Conservation (phyloP, 2,797 vertebrate genomes). For the Pagetopsis macropterus region DNA sequence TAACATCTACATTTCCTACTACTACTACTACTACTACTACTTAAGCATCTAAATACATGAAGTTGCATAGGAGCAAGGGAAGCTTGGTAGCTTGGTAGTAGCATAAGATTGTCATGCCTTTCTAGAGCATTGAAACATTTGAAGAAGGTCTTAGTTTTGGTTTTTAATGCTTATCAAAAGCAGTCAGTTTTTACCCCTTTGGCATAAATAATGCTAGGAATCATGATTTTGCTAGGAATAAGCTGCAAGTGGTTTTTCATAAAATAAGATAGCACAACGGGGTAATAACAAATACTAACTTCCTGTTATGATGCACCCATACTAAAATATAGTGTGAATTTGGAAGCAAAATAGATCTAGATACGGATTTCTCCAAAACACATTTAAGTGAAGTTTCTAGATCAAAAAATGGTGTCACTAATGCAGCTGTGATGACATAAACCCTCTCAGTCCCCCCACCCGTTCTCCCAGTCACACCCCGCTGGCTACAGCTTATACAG, state of each 20-base stretch:
- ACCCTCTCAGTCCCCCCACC: slow-evolving; percentile 9
- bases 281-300: not conserved
- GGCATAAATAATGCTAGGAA: too few relatives aligned
- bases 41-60: not conserved
- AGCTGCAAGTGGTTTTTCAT: slow-evolving; percentile 13
- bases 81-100: not conserved
- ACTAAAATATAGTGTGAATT: slow-evolving; percentile 7
- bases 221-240: not conserved
- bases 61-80: not conserved
- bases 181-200: too few relatives aligned
- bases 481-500: slow-evolving; percentile 29
- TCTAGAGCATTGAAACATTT: not conserved
- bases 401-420: slow-evolving; percentile 23
- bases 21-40: too few relatives aligned
- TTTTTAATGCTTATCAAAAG: too few relatives aligned
- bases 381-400: slow-evolving; percentile 17
- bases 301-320: not conserved
- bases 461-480: slow-evolving; percentile 48
- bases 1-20: not conserved
- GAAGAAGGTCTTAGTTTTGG: too few relatives aligned
- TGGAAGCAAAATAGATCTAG: slow-evolving; percentile 17
- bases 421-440: slow-evolving; percentile 56
- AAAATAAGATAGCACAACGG: slow-evolving; percentile 4
- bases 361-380: slow-evolving; percentile 30
- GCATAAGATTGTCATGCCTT: not conserved